Evolutionary conservation across 2,113 vertebrate genomes (phyloP), one percentile per base, ranked within the genome.

Genomic region (Ptilonorhynchus violaceus): DNA sequence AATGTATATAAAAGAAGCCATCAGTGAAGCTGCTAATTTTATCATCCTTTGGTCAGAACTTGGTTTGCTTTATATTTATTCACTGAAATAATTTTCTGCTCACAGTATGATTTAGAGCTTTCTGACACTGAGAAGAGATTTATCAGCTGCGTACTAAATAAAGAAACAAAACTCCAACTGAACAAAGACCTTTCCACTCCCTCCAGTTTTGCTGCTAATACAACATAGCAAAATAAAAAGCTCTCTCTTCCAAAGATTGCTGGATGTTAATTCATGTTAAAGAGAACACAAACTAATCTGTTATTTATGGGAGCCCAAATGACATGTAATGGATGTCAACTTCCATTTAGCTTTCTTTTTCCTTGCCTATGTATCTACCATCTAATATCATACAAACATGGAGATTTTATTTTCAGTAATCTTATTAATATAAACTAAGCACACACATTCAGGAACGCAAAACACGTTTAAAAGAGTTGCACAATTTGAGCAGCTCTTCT

Each of bases 1-100:
- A 96, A 90, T 23, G 41, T 92, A 95, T 85, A 92, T 89, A 95
- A 95, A 92, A 93, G 63, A 96, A 97, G 78, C 75, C 72, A 97
- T 79, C 77, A 67, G 50, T 87, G 85, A 97, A 92, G 81, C 37
- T 89, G 87, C 79, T 97, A 92, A 88, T 72, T 92, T 89, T 64
- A 94, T 85, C 17, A 41, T 70, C 47, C 89, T 95, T 76, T 76
- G 79, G 77, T 91, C 70, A 96, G 18, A 95, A 97, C 78, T 94
- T 68, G 56, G 49, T 59, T 85, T 60, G 47, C 35, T 67, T 82
- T 76, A 90, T 91, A 67, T 68, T 47, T 9, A 50, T 76, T 83
- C 53, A 64, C 17, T n/a, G 22, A 78, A 77, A 91, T 66, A 52
- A 85, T 78, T 62, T 89, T 91, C 16, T 81, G 82, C 35, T 93